Base-by-base conservation (phyloP, 2,888 invertebrate species). In the Megalurothrips usitatus region DNA sequence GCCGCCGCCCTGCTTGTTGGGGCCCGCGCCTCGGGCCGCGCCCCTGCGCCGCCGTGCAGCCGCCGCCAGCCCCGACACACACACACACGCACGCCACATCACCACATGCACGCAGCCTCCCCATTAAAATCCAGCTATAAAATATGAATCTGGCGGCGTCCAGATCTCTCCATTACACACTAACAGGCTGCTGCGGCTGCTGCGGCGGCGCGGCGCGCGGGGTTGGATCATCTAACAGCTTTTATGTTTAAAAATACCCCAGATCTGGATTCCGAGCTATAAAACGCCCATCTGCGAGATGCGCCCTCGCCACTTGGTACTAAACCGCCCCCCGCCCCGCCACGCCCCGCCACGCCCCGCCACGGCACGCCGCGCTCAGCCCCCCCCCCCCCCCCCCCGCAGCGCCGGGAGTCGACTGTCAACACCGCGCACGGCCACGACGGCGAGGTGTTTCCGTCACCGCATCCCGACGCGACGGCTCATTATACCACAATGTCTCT, bases 191-290 rank as follows among this genome's bases (percentile, higher is more conserved):
- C 34, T 43, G 34, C 34, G 3, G 6, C 34, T 6, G 34, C 58
- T 26, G 68, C 68, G 26, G 23, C 12, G 12, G 68, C 68, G 63
- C 68, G 11, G 68, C 26, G 9, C 12, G 19, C 19, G 58, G 58
- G 58, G 68, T 75, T 75, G 68, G 68, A 75, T 75, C 68, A 75
- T 75, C 68, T 58, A 58, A 58, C 58, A 58, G 58, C 58, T 75
- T 75, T 75, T 75, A 75, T 75, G 68, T 75, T 75, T 75, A 75
- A 75, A 75, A 75, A 75, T 75, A 75, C 68, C 68, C 68, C 68
- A 75, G 68, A 75, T 75, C 68, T 75, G 68, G 68, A 75, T 75
- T 75, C 68, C 68, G 26, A 75, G 68, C 68, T 75, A 75, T 75
- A 75, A 75, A 75, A 75, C 68, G 68, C 68, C 68, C 68, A 75